Percentiles rank a stretch among this genome's conserved stretches.
Evolutionary conservation across 2,797 vertebrate genomes (phyloP).

Genomic region (Cichlasoma orientale): DNA sequence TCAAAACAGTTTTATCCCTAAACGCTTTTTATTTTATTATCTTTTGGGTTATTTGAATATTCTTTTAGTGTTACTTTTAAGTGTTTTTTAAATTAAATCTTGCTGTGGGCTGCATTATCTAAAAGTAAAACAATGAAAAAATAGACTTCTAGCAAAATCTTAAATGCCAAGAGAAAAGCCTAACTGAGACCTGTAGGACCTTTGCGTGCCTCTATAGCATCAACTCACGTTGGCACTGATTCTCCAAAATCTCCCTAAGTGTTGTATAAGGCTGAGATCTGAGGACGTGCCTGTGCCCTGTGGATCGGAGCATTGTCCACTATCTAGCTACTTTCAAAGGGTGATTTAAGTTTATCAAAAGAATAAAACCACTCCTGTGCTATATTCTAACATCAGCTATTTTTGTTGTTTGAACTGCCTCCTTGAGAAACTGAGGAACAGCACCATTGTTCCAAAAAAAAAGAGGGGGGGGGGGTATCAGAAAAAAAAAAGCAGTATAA

Average conservation of each 20-base stretch:
- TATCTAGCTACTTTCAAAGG: not conserved
- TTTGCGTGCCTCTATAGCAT: not conserved
- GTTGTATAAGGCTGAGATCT: not conserved
- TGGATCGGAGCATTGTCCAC: not conserved
- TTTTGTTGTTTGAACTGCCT: slow-evolving; percentile 3
- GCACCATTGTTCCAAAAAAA: slow-evolving; percentile 6
- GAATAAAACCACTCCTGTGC: not conserved
- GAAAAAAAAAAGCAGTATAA: slow-evolving; percentile 29
- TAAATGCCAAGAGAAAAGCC: not conserved
- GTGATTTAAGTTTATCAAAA: not conserved
- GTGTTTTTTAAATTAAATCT: not conserved
- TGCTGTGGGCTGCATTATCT: not conserved
- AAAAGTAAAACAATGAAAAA: not conserved
- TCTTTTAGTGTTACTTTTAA: not conserved
- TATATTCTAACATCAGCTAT: not conserved
- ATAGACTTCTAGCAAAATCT: not conserved
- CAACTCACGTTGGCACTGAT: not conserved
- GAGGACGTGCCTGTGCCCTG: not conserved
- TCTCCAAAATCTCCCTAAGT: not conserved
- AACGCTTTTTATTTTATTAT: not conserved
- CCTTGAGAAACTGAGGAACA: slow-evolving; percentile 32
- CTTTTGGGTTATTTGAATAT: too few species aligned
- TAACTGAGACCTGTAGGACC: not conserved
- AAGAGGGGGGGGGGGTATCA: not conserved
- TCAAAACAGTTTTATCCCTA: not conserved